phyloP scores from a whole-genome alignment of 2,888 invertebrate species.

The Thereva unica region DNA sequence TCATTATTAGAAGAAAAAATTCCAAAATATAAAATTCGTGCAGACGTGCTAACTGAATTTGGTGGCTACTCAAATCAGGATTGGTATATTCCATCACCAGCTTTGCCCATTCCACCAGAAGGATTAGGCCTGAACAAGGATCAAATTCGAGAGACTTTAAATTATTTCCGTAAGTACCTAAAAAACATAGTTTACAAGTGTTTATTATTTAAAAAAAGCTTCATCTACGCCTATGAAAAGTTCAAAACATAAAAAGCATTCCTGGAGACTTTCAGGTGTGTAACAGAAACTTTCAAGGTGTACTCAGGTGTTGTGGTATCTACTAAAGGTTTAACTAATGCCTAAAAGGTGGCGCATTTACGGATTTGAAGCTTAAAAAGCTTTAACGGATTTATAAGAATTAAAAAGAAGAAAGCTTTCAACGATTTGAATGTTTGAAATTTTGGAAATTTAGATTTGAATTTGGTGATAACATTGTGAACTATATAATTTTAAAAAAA shows the following conservation, averaged over 20 bases:
- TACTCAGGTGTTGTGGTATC: background rate
- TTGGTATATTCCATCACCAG: conserved; percentile 91
- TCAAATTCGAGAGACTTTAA: conserved; percentile 93
- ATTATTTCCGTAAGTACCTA: conserved; percentile 91
- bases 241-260: background rate
- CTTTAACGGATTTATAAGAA: background rate
- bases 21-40: conserved; percentile 90
- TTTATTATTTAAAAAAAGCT: background rate
- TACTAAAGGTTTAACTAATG: background rate
- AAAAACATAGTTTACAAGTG: conserved; percentile 3
- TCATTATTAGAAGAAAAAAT: conserved; percentile 93
- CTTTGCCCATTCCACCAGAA: conserved; percentile 72
- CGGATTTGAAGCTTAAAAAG: background rate
- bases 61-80: conserved; percentile 73
- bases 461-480: no score
- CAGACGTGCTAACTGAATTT: conserved; percentile 91
- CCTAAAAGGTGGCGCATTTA: conserved; percentile 1
- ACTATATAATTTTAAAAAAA: no score
- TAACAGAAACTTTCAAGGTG: background rate
- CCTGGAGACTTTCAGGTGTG: background rate
- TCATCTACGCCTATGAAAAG: background rate
- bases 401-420: background rate
- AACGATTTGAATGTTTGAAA: no score
- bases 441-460: no score
- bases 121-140: conserved; percentile 87